These are phyloP conservation scores for Abramis brama DNA, from an alignment of 2,113 vertebrate genomes.

Conservation along the genomic window DNA sequence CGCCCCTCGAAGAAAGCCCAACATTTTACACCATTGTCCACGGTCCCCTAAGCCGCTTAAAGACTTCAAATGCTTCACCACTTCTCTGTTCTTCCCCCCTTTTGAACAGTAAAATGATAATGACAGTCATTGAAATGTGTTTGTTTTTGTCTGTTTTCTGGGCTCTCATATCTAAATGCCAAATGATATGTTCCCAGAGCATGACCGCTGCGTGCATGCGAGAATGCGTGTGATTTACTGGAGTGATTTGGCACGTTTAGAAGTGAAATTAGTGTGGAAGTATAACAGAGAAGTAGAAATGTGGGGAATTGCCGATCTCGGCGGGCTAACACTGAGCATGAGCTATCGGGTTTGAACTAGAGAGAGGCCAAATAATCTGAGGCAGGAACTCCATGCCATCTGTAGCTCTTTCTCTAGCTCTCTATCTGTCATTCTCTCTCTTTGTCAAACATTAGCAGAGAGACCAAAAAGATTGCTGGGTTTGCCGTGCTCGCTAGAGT, in stretches of 20 bases:
- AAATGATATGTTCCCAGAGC: conserved; percentile 30
- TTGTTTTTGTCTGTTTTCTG: conserved; percentile 35
- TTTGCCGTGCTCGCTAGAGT: neutral
- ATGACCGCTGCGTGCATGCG: conserved; percentile 24
- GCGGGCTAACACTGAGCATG: neutral
- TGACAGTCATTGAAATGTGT: conserved; percentile 50
- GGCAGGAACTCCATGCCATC: conserved; percentile 5
- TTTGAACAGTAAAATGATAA: conserved; percentile 45
- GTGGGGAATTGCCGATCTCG: neutral
- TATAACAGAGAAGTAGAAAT: conserved; percentile 12
- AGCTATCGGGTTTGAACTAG: conserved; percentile 20
- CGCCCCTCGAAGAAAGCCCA: conserved; percentile 36
- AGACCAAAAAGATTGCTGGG: conserved; percentile 14
- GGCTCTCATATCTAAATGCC: conserved; percentile 22
- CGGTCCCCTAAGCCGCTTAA: conserved; percentile 55
- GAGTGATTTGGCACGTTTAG: conserved; percentile 17
- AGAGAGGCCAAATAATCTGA: conserved; percentile 14
- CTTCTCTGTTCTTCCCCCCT: conserved; percentile 40
- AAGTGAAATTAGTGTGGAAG: conserved; percentile 26
- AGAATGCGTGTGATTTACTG: conserved; percentile 17
- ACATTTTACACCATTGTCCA: conserved; percentile 42
- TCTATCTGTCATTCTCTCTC: conserved; percentile 20
- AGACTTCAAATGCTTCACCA: conserved; percentile 48
- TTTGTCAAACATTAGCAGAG: conserved; percentile 12
- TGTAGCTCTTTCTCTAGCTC: conserved; percentile 8